A percentile compares a stretch with the other conserved stretches of the same genome.
phyloP scores from a whole-genome alignment of 2,888 invertebrate species.

The Ennomos erosarius region DNA sequence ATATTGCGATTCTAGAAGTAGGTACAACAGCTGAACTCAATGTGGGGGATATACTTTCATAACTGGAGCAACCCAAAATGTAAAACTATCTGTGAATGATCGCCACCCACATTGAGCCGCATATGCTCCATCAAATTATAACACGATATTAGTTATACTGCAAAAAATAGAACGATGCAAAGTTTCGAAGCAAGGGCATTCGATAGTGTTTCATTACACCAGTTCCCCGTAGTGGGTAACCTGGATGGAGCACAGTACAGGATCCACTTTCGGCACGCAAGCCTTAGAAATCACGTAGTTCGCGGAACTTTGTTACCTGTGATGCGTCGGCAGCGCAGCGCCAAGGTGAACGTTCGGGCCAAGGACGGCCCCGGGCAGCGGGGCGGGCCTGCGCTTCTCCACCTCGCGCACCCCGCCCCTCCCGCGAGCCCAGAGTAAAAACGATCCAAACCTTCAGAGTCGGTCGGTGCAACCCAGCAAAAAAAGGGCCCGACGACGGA shows the following conservation, averaged over 20 bases:
- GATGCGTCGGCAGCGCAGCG: constrained; percentile 77
- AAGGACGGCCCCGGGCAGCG: constrained; percentile 80
- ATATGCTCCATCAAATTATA: constrained; percentile 40
- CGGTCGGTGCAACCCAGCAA: constrained; percentile 77
- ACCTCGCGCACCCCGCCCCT: constrained; percentile 47
- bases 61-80: constrained; percentile 39
- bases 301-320: constrained; percentile 85
- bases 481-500: constrained; percentile 76
- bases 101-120: constrained; percentile 71
- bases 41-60: constrained; percentile 55
- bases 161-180: constrained; percentile 54
- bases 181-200: constrained; percentile 36
- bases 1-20: too few relatives aligned
- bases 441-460: constrained; percentile 76
- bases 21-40: constrained; percentile 47
- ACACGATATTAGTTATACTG: constrained; percentile 57
- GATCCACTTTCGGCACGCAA: constrained; percentile 80
- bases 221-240: constrained; percentile 29
- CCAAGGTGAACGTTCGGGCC: constrained; percentile 85
- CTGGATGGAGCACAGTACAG: constrained; percentile 55
- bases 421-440: constrained; percentile 70
- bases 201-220: constrained; percentile 33
- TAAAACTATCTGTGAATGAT: constrained; percentile 46
- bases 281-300: constrained; percentile 84
- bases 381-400: constrained; percentile 65